Evolutionary conservation across 2,113 vertebrate species (phyloP), one percentile per base, ranked within the genome.

Genomic region (Sapayoa aenigma): DNA sequence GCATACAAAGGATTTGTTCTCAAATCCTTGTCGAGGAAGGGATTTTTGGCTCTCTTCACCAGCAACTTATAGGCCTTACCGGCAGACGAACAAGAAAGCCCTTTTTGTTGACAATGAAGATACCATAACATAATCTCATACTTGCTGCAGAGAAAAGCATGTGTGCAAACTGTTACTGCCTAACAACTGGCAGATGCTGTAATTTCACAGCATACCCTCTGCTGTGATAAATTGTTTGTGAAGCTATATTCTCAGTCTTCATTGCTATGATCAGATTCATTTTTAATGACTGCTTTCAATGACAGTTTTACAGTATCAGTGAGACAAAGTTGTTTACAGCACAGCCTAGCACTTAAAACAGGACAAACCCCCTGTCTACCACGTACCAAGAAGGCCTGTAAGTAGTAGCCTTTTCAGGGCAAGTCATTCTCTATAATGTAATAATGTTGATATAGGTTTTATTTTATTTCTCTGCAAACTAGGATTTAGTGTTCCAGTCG

Each of bases 361-460:
- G 18, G 24, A 60, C 4, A 63, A 50, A 27, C 3, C 0, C 6
- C 3, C 41, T 0, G 0, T 42, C 58, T 77, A 16, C 14, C 22
- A 9, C 7, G 28, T 53, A 78, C 14, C 28, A 78, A 41, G 21
- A 80, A 59, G 37, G 19, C 41, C 17, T 78, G 44, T 28, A 82
- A 74, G 22, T 56, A 49, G 8, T 31, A 30, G 28, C 14, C 21
- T 63, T 41, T 82, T 85, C 25, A 55, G 25, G 21, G 31, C 39
- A 89, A 86, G 42, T 55, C 1, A n/a, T 76, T 78, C 58, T 63
- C 52, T 83, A 49, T 72, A 79, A 56, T n/a, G 6, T 23, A 74
- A 19, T 23, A 39, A 42, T 74, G 47, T 11, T 5, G 7, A 37
- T 67, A 18, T 67, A 73, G 58, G 49, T 37, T 15, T 2, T 0